Evolutionary conservation across 2,888 invertebrate genomes (phyloP), one percentile per base, ranked within the genome.

Genomic region (Schizaphis graminum): DNA sequence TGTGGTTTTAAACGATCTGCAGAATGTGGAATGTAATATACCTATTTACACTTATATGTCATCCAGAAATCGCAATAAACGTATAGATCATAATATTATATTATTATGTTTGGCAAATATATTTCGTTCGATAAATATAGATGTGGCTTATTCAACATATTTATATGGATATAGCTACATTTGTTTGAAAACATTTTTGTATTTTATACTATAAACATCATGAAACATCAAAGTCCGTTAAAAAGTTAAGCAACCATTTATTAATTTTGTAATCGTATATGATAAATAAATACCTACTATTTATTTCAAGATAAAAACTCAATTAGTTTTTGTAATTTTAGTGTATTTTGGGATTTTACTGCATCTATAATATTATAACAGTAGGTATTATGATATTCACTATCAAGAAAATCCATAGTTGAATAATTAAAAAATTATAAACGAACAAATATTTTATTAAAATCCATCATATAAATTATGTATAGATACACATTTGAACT

Each of bases 31-130:
- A 77, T 77, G 21, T 77, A 77, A n/a, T n/a, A 53, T 53, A 67
- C 13, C 13, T 67, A n/a, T 16, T n/a, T n/a, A 67, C 5, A n/a
- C n/a, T 67, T n/a, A n/a, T n/a, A 67, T 13, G n/a, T 67, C n/a
- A 67, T 67, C 5, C 67, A n/a, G n/a, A n/a, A 67, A 67, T 67
- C 13, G 67, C 16, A 13, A 67, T n/a, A 67, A 67, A 67, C 16
- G n/a, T 67, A 67, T 67, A n/a, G 67, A 67, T 67, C 67, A 67
- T 67, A 67, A 67, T n/a, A 67, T 67, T n/a, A 67, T 44, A 44
- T 44, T 67, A n/a, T 67, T 67, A 67, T 67, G n/a, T 67, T n/a
- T 67, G 2, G 67, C n/a, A n/a, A 13, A n/a, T 16, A 67, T 67
- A 67, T 67, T 67, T n/a, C 61, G 61, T 67, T 67, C 61, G n/a